phyloP scores from a whole-genome alignment of 2,797 vertebrate genomes.

The Hirundo rustica region DNA sequence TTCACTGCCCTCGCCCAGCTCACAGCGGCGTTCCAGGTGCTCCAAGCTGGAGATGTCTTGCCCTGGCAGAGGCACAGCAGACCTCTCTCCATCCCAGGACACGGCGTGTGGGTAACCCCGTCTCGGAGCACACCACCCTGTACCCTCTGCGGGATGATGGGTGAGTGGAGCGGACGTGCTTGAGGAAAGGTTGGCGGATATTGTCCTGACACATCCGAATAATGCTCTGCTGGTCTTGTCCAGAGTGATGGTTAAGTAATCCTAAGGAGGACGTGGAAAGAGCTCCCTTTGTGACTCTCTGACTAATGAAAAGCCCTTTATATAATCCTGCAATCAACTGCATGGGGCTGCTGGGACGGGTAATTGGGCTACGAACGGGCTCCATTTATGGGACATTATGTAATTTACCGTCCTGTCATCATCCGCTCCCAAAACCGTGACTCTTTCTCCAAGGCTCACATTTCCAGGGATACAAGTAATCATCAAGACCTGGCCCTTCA shows the following conservation, averaged over 20 bases:
- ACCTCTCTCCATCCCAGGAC: neutral
- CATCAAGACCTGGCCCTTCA: neutral
- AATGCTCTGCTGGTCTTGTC: conserved; percentile 33
- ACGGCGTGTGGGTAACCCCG: fast-evolving
- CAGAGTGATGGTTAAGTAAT: conserved; percentile 31
- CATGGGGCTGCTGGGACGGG: conserved; percentile 51
- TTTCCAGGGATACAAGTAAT: neutral
- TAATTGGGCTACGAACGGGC: conserved; percentile 61
- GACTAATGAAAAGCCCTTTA: conserved; percentile 70
- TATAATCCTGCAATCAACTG: conserved; percentile 68
- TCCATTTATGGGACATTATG: conserved; percentile 45
- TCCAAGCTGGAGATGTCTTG: neutral
- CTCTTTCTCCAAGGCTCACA: neutral
- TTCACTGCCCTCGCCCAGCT: neutral
- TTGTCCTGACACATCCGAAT: neutral
- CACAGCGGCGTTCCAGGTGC: neutral
- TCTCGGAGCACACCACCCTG: neutral
- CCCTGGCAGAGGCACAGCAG: neutral
- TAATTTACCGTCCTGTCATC: conserved; percentile 32
- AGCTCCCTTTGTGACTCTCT: conserved; percentile 58
- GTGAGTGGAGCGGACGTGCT: neutral
- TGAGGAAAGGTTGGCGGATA: neutral
- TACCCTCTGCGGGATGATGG: neutral
- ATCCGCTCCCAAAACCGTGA: neutral
- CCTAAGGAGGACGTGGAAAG: conserved; percentile 45